Base-by-base conservation (phyloP, 1,140 invertebrate species). In the Brachionus manjavacas region DNA sequence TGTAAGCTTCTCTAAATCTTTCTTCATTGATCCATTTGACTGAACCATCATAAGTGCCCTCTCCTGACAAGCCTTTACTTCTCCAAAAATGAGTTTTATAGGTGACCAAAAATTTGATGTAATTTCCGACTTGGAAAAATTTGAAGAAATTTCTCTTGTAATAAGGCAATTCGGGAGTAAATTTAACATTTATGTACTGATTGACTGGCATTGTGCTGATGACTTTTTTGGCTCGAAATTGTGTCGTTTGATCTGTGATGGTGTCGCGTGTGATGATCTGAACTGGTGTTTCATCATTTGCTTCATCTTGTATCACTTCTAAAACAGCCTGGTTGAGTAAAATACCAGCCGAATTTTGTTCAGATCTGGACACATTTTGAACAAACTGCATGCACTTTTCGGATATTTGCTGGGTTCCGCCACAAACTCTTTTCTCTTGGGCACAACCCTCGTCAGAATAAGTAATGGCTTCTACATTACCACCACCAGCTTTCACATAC, bases 61-160 rank as follows among this genome's bases (percentile, higher is more conserved):
- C 89, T 23, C 90, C 90, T 55, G 89, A 90, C 43, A 86, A 87
- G 25, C 89, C 89, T 14, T 87, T 86, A 41, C 86, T 85, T 20
- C 87, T 85, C 90, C 90, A 91, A 86, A 90, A 90, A 16, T 88
- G 86, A 90, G 90, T 85, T 8, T 86, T 84, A 79, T 89, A 90
- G 23, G 88, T 90, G n/a, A 90, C 85, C 12, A 90, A 87, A 35
- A 90, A 87, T 86, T 90, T 90, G 16, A 86, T 88, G 12, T 90
- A 81, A 85, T 88, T 86, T 7, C 89, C 88, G 9, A 88, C 84
- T 20, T 87, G 88, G 87, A 90, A 88, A 78, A 87, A 86, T 49
- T 87, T 87, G 35, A 87, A 86, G 0, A 90, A 80, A 23, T 88
- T 85, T 41, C 78, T 70, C 83, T 88, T 88, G 20, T 84, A 83